Percentiles rank a stretch among this genome's conserved stretches.
Conservation (phyloP, 2,888 invertebrate genomes). For the Cheilosia scutellata region DNA sequence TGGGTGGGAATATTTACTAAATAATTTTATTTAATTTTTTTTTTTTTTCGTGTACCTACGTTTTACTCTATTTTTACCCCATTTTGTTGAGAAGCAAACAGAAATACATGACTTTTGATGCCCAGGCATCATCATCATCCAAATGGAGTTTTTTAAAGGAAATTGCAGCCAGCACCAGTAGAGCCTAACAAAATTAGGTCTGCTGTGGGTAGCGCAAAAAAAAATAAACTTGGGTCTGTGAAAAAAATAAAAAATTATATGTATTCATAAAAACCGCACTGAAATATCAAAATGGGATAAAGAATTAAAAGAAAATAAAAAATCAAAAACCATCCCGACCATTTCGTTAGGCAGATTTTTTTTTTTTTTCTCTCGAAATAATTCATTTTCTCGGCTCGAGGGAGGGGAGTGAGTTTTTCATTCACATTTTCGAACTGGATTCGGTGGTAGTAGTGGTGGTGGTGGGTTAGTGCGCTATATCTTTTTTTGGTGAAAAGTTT, state of each 20-base stretch:
- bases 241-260: not conserved
- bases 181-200: constrained; percentile 35
- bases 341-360: constrained; percentile 18
- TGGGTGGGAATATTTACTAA: constrained; percentile 48
- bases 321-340: not conserved
- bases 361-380: constrained; percentile 28
- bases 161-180: constrained; percentile 4
- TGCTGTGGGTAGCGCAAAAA: constrained; percentile 22
- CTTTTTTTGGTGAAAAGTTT: constrained; percentile 7
- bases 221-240: not conserved
- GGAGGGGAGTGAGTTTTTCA: not conserved
- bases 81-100: constrained; percentile 33
- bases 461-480: constrained; percentile 1
- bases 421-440: not conserved
- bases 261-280: constrained; percentile 33
- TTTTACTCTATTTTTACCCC: not conserved
- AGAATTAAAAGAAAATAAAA: not conserved
- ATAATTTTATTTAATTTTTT: constrained; percentile 25
- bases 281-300: constrained; percentile 15
- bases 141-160: constrained; percentile 18
- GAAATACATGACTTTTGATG: constrained; percentile 45
- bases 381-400: constrained; percentile 35
- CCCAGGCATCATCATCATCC: not conserved
- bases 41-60: too few species aligned
- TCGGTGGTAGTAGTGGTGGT: not conserved